Conservation (phyloP, 2,888 invertebrate genomes). For the Tortrix viridana region DNA sequence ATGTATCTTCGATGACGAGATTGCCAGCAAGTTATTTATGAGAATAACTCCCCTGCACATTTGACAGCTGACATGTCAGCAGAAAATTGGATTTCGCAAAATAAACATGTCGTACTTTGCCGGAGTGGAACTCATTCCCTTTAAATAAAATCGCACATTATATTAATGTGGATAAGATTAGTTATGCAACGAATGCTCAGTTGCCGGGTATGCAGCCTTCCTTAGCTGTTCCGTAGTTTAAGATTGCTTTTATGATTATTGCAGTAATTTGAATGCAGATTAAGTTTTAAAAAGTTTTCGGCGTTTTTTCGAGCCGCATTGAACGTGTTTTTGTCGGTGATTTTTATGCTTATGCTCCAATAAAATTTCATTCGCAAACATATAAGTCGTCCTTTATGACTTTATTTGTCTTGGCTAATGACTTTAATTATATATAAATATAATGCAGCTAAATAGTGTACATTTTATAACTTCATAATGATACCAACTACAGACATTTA, state of each 20-base stretch:
- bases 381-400: too few relatives aligned
- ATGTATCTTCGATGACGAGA: too few relatives aligned
- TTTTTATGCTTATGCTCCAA: too few relatives aligned
- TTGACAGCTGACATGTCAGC: conserved; percentile 64
- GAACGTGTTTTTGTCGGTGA: background rate
- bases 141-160: conserved; percentile 10
- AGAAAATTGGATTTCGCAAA: conserved; percentile 56
- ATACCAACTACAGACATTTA: too few relatives aligned
- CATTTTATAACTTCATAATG: too few relatives aligned
- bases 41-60: conserved; percentile 43
- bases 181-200: background rate
- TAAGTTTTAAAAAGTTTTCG: background rate
- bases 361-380: too few relatives aligned
- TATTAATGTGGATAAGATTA: background rate
- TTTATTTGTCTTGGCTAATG: too few relatives aligned
- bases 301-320: background rate
- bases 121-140: conserved; percentile 21
- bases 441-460: too few relatives aligned
- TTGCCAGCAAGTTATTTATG: too few relatives aligned
- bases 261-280: conserved; percentile 10
- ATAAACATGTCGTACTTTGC: conserved; percentile 47
- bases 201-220: background rate
- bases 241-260: conserved; percentile 14
- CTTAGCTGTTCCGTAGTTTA: conserved; percentile 7
- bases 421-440: too few relatives aligned